Evolutionary conservation across 1,140 invertebrate genomes (phyloP), one percentile per base, ranked within the genome.

Genomic region (Drosophila guanche): DNA sequence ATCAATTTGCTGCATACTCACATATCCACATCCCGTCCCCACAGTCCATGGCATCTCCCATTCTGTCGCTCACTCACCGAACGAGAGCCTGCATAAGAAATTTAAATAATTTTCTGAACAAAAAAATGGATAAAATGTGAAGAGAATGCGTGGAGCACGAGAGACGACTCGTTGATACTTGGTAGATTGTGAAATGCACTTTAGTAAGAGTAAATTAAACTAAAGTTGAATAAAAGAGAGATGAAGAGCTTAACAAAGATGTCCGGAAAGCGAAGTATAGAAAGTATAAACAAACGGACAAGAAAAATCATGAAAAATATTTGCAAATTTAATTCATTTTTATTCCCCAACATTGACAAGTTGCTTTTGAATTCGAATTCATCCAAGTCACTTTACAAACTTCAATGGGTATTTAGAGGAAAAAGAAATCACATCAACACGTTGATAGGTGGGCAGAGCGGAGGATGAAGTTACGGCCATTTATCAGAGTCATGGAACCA

Each of bases 401-500:
- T 41, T 68, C 2, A 68, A 42, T 12, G 41, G 63, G 66, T 68
- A 62, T 25, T 29, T 29, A 16, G 16, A 5, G 27, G 10, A 41
- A 65, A 63, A 74, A 57, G 69, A 74, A 74, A 86, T 88, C 81
- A 86, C 81, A 81, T 81, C 83, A 88, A 88, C 81, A 86, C 83
- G 74, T 81, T 86, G 81, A 86, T 88, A 70, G 68, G 58, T 51
- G 42, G 57, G 43, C 53, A 68, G 71, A 65, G 59, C 43, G 51
- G 54, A 50, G 71, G 55, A 76, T 50, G 40, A 67, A 52, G 61
- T 75, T 59, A 41, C 61, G 50, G 81, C 81, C 78, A 88, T 86
- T 86, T 86, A 88, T 86, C 81, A 86, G 83, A 76, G 55, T 76
- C 61, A 72, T 57, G 76, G 76, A 55, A 69, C 65, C 81, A 55